A percentile compares a stretch with the other conserved stretches of the same genome.
phyloP scores from a whole-genome alignment of 2,888 invertebrate genomes.

The Pyrochroa serraticornis region DNA sequence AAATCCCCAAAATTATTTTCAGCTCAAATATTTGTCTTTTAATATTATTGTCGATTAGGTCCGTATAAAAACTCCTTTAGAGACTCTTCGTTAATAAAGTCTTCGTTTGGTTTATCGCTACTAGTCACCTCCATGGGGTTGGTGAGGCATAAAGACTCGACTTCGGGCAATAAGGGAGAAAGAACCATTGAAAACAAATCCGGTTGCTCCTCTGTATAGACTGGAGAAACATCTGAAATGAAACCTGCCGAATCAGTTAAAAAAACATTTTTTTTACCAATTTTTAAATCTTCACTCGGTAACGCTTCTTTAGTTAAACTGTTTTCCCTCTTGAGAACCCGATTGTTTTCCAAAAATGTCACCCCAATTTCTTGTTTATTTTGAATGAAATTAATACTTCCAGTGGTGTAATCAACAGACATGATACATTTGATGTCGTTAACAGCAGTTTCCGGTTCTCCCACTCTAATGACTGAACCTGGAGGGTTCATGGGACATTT shows the following conservation, averaged over 20 bases:
- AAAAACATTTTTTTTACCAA: slow-evolving; percentile 9
- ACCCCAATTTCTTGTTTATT: slow-evolving; percentile 16
- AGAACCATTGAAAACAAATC: slow-evolving; percentile 59
- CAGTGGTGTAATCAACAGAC: slow-evolving; percentile 44
- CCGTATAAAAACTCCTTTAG: slow-evolving; percentile 59
- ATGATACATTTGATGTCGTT: slow-evolving; percentile 35
- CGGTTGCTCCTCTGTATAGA: slow-evolving; percentile 15
- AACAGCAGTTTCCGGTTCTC: slow-evolving; percentile 19
- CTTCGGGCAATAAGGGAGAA: slow-evolving; percentile 61
- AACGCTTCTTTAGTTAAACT: slow-evolving; percentile 2
- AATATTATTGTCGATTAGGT: slow-evolving; percentile 6
- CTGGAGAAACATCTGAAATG: slow-evolving; percentile 21
- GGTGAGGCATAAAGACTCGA: slow-evolving; percentile 70
- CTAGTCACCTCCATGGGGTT: slow-evolving; percentile 33
- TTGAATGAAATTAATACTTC: slow-evolving; percentile 40
- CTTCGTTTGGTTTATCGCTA: slow-evolving; percentile 31
- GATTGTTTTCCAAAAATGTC: slow-evolving; percentile 5
- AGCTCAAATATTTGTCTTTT: no score
- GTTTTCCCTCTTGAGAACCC: not conserved
- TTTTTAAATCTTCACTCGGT: not conserved
- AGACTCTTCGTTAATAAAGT: slow-evolving; percentile 60
- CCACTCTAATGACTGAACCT: slow-evolving; percentile 60
- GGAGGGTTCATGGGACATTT: slow-evolving; percentile 74
- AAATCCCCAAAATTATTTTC: no score
- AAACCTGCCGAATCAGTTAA: slow-evolving; percentile 20